Evolutionary conservation across 2,888 invertebrate species (phyloP).

Genomic region (Beris chalybata): DNA sequence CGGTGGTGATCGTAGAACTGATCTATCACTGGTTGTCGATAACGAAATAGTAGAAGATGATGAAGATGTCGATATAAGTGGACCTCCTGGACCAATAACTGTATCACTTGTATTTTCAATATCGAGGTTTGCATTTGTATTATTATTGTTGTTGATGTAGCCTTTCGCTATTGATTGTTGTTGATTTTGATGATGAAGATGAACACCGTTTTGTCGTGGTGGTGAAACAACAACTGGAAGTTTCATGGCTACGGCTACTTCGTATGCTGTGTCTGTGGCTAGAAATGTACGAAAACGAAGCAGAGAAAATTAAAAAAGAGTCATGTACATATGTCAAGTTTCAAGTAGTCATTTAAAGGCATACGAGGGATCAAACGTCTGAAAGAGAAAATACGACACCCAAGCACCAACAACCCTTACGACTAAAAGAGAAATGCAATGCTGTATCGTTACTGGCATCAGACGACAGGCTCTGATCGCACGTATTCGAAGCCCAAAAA

Average conservation of each 20-base stretch:
- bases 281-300: conserved; percentile 27
- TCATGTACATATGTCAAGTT: not conserved
- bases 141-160: not conserved
- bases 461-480: not conserved
- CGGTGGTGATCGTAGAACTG: conserved; percentile 38
- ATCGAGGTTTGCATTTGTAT: not conserved
- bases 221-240: conserved; percentile 41
- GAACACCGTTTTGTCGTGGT: conserved; percentile 36
- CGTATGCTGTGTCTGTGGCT: conserved; percentile 39
- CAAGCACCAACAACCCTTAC: conserved; percentile 1
- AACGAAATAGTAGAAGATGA: conserved; percentile 44
- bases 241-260: conserved; percentile 41
- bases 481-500: too few relatives aligned
- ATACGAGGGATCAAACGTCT: too few relatives aligned
- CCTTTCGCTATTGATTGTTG: not conserved
- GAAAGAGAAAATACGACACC: not conserved
- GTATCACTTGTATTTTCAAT: conserved; percentile 28
- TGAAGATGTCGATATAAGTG: conserved; percentile 46
- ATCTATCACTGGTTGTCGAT: conserved; percentile 39
- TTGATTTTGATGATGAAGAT: conserved; percentile 28
- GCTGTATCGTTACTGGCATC: too few relatives aligned
- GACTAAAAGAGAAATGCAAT: conserved; percentile 14
- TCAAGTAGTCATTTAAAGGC: too few relatives aligned
- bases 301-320: conserved; percentile 25
- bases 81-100: conserved; percentile 41